These are phyloP conservation scores for Drosophila neonasuta DNA, from an alignment of 2,888 invertebrate species.

Conservation along the genomic window DNA sequence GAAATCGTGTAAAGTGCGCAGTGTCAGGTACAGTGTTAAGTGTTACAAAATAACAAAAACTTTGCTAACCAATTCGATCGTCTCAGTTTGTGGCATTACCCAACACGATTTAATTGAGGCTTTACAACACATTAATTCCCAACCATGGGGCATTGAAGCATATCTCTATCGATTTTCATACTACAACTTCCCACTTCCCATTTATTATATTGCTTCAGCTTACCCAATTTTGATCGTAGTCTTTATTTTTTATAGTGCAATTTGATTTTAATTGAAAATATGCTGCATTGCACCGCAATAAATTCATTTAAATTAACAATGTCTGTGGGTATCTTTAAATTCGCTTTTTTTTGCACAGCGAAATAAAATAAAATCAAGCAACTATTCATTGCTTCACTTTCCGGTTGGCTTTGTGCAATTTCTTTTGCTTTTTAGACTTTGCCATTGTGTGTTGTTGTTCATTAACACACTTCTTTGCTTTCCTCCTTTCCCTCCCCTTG, in stretches of 20 bases:
- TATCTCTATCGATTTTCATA: slow-evolving; percentile 34
- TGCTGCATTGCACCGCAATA: slow-evolving; percentile 42
- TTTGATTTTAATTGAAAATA: slow-evolving; percentile 42
- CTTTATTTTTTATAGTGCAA: slow-evolving; percentile 20
- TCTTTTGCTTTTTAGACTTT: slow-evolving; percentile 28
- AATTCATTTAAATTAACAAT: slow-evolving; percentile 33
- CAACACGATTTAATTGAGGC: slow-evolving; percentile 10
- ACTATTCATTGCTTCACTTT: slow-evolving; percentile 38
- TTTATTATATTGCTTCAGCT: slow-evolving; percentile 25
- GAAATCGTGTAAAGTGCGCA: slow-evolving; percentile 8
- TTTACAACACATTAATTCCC: slow-evolving; percentile 15
- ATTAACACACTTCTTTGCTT: slow-evolving; percentile 70
- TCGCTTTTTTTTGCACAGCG: slow-evolving; percentile 10
- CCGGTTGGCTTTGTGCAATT: slow-evolving; percentile 46
- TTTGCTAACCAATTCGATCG: slow-evolving; percentile 1
- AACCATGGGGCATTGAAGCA: slow-evolving; percentile 23
- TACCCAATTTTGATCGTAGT: slow-evolving; percentile 39
- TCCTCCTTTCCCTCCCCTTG: slow-evolving; percentile 11
- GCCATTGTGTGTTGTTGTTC: slow-evolving; percentile 45
- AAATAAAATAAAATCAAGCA: slow-evolving; percentile 42
- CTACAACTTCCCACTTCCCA: slow-evolving; percentile 47
- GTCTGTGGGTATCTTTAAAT: not conserved
- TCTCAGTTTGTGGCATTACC: slow-evolving; percentile 4
- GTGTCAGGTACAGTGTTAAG: slow-evolving; percentile 2
- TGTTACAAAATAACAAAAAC: slow-evolving; percentile 5